Conservation (phyloP, 2,113 vertebrate genomes). For the Climacteris rufus region DNA sequence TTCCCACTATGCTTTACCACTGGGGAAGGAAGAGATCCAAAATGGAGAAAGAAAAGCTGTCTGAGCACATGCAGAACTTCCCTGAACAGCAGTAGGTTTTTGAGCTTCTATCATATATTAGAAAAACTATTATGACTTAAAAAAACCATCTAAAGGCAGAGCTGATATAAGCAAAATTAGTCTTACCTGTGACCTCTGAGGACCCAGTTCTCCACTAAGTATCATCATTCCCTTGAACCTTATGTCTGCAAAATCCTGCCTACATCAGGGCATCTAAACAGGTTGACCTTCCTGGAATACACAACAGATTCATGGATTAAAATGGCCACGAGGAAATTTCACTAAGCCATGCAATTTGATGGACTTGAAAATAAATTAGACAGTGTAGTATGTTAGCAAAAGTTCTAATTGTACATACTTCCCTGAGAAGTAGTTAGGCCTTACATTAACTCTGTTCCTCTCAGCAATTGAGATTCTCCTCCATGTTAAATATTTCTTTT, state of each 20-base stretch:
- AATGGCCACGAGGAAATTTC: not conserved
- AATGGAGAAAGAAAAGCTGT: conserved; percentile 30
- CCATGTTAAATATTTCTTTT: conserved; percentile 44
- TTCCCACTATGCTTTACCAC: conserved; percentile 28
- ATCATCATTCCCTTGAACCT: not conserved
- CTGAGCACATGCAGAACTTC: conserved; percentile 35
- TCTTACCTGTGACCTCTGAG: not conserved
- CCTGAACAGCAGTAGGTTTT: conserved; percentile 44
- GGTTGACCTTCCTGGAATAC: not conserved
- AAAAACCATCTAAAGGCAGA: not conserved
- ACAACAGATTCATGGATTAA: not conserved
- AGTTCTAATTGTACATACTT: conserved; percentile 9
- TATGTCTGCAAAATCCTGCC: not conserved
- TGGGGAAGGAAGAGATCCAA: conserved; percentile 51
- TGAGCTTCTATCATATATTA: not conserved
- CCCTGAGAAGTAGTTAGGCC: not conserved
- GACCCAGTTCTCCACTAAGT: not conserved
- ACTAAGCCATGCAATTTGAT: not conserved
- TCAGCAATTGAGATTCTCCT: conserved; percentile 16
- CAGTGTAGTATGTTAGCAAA: not conserved
- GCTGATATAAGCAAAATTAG: not conserved
- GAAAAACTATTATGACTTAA: not conserved
- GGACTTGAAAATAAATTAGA: conserved; percentile 14
- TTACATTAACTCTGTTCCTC: not conserved
- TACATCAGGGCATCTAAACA: not conserved